Conservation (phyloP, 2,888 invertebrate species). For the Heliconius sara region DNA sequence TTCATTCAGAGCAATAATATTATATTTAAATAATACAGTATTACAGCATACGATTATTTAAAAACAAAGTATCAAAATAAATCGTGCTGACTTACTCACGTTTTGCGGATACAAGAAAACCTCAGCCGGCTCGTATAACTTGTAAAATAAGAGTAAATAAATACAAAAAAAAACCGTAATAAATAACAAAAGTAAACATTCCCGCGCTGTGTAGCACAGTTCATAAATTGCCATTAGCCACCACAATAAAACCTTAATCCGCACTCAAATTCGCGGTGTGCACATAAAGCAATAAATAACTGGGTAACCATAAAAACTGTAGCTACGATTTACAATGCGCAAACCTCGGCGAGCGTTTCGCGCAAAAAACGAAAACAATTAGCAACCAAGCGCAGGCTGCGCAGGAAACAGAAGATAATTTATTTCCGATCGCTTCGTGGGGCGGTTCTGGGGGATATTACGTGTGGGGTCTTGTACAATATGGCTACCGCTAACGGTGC, state of each 20-base stretch:
- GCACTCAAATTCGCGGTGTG: conserved; percentile 54
- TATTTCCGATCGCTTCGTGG: conserved; percentile 69
- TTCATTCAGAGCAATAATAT: not conserved
- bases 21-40: too few species aligned
- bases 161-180: not conserved
- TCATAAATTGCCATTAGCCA: conserved; percentile 39
- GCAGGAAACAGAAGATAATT: conserved; percentile 61
- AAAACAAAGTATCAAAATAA: not conserved
- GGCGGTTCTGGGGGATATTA: conserved; percentile 58
- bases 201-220: conserved; percentile 28
- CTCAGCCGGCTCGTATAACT: not conserved
- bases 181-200: conserved; percentile 30
- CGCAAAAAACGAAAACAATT: conserved; percentile 70
- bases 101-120: not conserved
- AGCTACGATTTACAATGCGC: conserved; percentile 54
- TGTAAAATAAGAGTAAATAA: conserved; percentile 11
- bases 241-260: conserved; percentile 47
- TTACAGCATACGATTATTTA: not conserved
- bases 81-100: not conserved
- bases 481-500: too few species aligned
- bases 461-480: conserved; percentile 45
- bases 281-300: conserved; percentile 57
- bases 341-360: conserved; percentile 53
- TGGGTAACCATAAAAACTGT: conserved; percentile 48
- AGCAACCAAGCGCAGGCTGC: conserved; percentile 58